phyloP scores from a whole-genome alignment of 2,797 vertebrate genomes.

The Pseudomugil gertrudae region DNA sequence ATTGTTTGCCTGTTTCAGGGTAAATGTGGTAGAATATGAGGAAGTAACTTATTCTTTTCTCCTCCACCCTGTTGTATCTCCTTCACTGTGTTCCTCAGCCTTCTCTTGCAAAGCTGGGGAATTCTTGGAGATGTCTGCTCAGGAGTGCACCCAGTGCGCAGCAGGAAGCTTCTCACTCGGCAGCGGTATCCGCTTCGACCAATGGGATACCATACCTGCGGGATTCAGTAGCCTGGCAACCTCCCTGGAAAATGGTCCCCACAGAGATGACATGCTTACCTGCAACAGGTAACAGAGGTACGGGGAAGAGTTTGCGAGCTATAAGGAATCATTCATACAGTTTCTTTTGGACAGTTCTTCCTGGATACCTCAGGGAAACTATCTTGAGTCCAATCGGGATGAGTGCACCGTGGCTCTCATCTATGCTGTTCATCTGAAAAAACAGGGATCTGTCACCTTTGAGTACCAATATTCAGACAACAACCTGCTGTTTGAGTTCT shows the following conservation, averaged over 20 bases:
- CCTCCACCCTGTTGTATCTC: not conserved
- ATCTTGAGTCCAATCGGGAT: slow-evolving; percentile 95
- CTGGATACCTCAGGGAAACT: slow-evolving; percentile 92
- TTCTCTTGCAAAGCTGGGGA: slow-evolving; percentile 94
- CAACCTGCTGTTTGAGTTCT: slow-evolving; percentile 98
- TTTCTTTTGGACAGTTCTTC: slow-evolving; percentile 83
- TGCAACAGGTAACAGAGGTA: slow-evolving; percentile 86
- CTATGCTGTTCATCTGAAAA: slow-evolving; percentile 96
- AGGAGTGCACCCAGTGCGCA: slow-evolving; percentile 91
- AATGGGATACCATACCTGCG: slow-evolving; percentile 92
- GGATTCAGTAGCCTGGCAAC: slow-evolving; percentile 94
- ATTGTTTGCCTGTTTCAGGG: slow-evolving; percentile 16
- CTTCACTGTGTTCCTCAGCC: slow-evolving; percentile 74
- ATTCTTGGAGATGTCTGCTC: slow-evolving; percentile 96
- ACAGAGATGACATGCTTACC: slow-evolving; percentile 75
- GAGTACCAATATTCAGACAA: slow-evolving; percentile 98
- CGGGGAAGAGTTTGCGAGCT: not conserved
- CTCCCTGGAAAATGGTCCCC: slow-evolving; percentile 83
- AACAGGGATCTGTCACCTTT: slow-evolving; percentile 91
- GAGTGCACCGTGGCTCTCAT: slow-evolving; percentile 97
- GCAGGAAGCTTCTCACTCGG: slow-evolving; percentile 96
- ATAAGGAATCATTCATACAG: not conserved
- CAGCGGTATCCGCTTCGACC: slow-evolving; percentile 95
- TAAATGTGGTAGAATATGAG: slow-evolving; percentile 10
- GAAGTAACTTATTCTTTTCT: not conserved